Evolutionary conservation across 2,797 vertebrate species (phyloP), one percentile per base, ranked within the genome.

Genomic region (Coluber constrictor): DNA sequence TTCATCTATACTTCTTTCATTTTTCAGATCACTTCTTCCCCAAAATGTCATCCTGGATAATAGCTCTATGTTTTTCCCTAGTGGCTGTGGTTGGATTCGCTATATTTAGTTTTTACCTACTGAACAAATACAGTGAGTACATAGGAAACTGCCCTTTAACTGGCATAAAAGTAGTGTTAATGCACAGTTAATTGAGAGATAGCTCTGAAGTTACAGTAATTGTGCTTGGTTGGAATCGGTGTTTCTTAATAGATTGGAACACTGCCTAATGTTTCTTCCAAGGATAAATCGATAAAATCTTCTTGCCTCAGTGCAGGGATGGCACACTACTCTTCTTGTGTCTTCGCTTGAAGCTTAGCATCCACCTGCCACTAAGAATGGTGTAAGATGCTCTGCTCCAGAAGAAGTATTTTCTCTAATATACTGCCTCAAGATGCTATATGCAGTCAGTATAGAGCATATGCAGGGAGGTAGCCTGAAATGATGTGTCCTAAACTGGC

Each of bases 81-180:
- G 27, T 90, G 18, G 55, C 56, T 88, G 12, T 87, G 61, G 18
- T 93, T 60, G 61, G 61, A n/a, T 37, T 90, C 0, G 4, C 57
- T 51, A 11, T 90, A 13, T 47, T n/a, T 54, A 54, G 47, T 54
- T 43, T 74, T 90, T 93, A 88, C 61, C 51, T 93, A 86, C 27
- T 74, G 51, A 88, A 90, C 29, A 51, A 13, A 90, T 79, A 90
- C 61, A 90, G 92, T 93, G 56, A 93, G 92, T 93, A 93, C 12
- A 16, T 37, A 25, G 23, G 23, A 55, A 66, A 25, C n/a, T 55
- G 47, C 6, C n/a, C 37, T 66, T 63, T 91, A 27, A 12, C 47
- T 5, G 37, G 23, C 37, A 47, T 47, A 25, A 47, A 83, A 83
- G 20, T 83, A 25, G 20, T 11, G 20, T 25, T 83, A 25, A 47